These are phyloP conservation scores for Corythornis leucogaster DNA, from an alignment of 2,797 vertebrate species.

Conservation along the genomic window DNA sequence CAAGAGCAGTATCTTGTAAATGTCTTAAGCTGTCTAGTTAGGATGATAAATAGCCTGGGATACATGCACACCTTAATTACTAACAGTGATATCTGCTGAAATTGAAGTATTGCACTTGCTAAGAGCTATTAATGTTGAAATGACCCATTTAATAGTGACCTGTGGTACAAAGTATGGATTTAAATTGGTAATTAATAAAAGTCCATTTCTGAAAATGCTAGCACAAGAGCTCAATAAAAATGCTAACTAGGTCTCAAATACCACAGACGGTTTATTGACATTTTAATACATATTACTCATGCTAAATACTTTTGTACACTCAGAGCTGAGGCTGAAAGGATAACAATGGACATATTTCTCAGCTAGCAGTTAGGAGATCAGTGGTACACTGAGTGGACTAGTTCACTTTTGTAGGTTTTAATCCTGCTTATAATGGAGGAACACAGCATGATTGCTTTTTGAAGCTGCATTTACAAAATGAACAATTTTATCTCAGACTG, in stretches of 20 bases:
- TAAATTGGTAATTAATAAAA: constrained; percentile 85
- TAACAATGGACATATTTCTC: constrained; percentile 55
- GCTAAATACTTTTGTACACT: constrained; percentile 68
- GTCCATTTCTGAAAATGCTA: constrained; percentile 80
- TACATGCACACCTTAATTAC: constrained; percentile 79
- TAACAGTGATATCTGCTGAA: constrained; percentile 77
- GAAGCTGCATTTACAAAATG: constrained; percentile 61
- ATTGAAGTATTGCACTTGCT: constrained; percentile 76
- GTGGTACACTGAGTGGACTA: constrained; percentile 39
- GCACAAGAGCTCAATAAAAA: constrained; percentile 81
- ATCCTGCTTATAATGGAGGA: constrained; percentile 62
- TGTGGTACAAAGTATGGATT: constrained; percentile 78
- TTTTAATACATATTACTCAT: constrained; percentile 78
- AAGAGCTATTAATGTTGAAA: constrained; percentile 80
- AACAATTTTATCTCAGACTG: constrained; percentile 55
- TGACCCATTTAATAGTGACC: constrained; percentile 83
- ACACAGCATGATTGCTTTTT: constrained; percentile 34
- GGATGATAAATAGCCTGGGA: constrained; percentile 75
- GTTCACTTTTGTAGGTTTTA: constrained; percentile 63
- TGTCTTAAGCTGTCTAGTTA: constrained; percentile 77
- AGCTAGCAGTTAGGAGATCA: constrained; percentile 47
- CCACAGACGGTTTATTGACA: constrained; percentile 76
- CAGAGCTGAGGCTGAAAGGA: constrained; percentile 55
- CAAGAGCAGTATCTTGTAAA: constrained; percentile 71
- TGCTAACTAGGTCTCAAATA: constrained; percentile 82